Base-by-base conservation (phyloP, 2,113 vertebrate species). In the Pogona vitticeps region DNA sequence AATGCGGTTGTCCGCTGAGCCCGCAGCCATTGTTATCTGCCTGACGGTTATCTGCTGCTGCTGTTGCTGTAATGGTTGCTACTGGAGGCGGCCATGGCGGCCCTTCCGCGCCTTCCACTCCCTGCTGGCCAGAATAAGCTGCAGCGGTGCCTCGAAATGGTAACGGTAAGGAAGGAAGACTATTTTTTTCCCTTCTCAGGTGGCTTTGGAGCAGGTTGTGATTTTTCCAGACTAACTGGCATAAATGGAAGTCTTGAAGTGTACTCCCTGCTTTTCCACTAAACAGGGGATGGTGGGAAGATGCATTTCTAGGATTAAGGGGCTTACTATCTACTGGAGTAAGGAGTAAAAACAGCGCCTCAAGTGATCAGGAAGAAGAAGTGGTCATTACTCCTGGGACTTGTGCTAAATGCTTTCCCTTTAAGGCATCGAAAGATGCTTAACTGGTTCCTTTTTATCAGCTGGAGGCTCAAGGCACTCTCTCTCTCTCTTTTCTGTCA, bases 21-120 rank as follows among this genome's bases (percentile, higher is more conserved):
- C 90, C 89, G 87, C 97, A 91, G 89, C 96, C 92, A 88, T 95
- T 90, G 91, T 96, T 95, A 84, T 91, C 85, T 2, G 31, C 36
- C 18, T 70, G 78, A n/a, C 79, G 61, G 78, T 31, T 8, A 67
- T n/a, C 36, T 28, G 31, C 96, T 96, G 90, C 97, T 86, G 92
- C 96, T 96, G 81, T 95, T 91, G 82, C 95, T 90, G 58, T 92
- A 2, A 89, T 36, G 42, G 72, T 88, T 91, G 82, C 95, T 90
- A 52, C 91, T 92, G 3, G 90, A 42, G 56, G 72, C 90, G 81
- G 90, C 92, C 93, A 93, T 93, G 17, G n/a, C 59, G 20, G 79
- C 81, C 15, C 89, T 88, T 42, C 80, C 78, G 1, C 76, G 90
- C 72, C 58, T 31, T n/a, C 13, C 42, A 40, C 63, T 82, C 59